These are phyloP conservation scores for Dugesia japonica DNA, from an alignment of 2,888 invertebrate genomes.

Conservation along the genomic window DNA sequence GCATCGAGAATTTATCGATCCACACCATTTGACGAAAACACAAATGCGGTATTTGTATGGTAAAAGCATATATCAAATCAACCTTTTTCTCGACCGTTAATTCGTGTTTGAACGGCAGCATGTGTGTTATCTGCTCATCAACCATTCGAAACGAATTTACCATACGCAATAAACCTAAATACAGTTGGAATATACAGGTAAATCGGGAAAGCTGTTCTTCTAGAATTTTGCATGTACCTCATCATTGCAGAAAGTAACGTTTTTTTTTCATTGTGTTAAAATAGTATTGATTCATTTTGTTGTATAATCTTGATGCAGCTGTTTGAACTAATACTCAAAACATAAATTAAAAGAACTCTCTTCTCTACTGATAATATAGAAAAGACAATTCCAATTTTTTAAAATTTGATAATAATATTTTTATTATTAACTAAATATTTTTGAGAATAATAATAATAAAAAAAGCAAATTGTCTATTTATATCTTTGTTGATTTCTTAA, in stretches of 20 bases:
- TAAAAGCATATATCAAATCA: constrained; percentile 16
- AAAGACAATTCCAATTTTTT: constrained; percentile 16
- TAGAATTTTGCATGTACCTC: constrained; percentile 16
- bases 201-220: constrained; percentile 9
- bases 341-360: neutral
- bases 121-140: constrained; percentile 20
- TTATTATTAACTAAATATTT: neutral
- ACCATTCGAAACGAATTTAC: constrained; percentile 5
- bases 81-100: constrained; percentile 12
- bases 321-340: neutral
- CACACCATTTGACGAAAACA: constrained; percentile 15
- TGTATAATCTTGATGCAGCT: neutral
- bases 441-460: neutral
- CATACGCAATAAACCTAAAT: neutral
- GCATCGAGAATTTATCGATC: neutral
- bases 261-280: constrained; percentile 20
- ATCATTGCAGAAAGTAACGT: constrained; percentile 13
- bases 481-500: too few species aligned
- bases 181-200: neutral
- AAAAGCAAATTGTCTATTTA: neutral
- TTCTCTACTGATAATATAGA: neutral
- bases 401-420: neutral
- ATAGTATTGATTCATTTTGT: constrained; percentile 20
- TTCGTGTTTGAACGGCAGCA: neutral
- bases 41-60: constrained; percentile 20